These are phyloP conservation scores for Chelidonichthys spinosus DNA, from an alignment of 2,797 vertebrate species.

Conservation along the genomic window DNA sequence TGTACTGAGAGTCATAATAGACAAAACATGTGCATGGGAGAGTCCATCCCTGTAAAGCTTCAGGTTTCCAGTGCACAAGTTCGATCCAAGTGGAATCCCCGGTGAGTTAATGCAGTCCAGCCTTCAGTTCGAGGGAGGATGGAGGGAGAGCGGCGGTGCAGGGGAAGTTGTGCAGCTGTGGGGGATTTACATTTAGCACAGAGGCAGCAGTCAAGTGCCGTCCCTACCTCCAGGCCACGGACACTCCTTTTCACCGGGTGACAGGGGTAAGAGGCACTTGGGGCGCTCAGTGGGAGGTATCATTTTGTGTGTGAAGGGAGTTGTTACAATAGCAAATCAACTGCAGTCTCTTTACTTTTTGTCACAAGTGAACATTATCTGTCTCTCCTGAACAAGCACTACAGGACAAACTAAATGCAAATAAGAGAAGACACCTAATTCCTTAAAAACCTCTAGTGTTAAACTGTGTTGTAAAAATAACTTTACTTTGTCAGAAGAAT, in stretches of 20 bases:
- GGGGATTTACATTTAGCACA: constrained; percentile 63
- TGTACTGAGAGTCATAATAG: constrained; percentile 37
- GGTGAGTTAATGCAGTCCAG: constrained; percentile 67
- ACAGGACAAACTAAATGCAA: constrained; percentile 3
- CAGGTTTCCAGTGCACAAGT: constrained; percentile 53
- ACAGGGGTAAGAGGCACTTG: constrained; percentile 63
- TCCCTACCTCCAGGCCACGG: constrained; percentile 48
- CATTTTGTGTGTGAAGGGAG: constrained; percentile 28
- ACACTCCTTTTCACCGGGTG: constrained; percentile 43
- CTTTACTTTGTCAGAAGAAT: constrained; percentile 14
- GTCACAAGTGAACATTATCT: constrained; percentile 7
- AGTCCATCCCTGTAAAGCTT: constrained; percentile 55
- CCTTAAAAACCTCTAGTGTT: constrained; percentile 3
- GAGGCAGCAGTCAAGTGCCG: constrained; percentile 56
- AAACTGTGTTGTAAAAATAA: constrained; percentile 16
- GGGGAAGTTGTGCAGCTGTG: constrained; percentile 54
- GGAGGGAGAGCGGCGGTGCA: constrained; percentile 10
- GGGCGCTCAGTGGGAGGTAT: constrained; percentile 30
- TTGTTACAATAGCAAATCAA: constrained; percentile 10
- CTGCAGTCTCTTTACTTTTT: background rate
- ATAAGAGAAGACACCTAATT: constrained; percentile 1
- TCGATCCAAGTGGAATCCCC: constrained; percentile 70
- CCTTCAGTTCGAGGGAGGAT: constrained; percentile 54
- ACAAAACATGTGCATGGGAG: constrained; percentile 66
- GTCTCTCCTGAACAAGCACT: constrained; percentile 7